Evolutionary conservation across 1,140 invertebrate species (phyloP).

Genomic region (Plutomurus gul): DNA sequence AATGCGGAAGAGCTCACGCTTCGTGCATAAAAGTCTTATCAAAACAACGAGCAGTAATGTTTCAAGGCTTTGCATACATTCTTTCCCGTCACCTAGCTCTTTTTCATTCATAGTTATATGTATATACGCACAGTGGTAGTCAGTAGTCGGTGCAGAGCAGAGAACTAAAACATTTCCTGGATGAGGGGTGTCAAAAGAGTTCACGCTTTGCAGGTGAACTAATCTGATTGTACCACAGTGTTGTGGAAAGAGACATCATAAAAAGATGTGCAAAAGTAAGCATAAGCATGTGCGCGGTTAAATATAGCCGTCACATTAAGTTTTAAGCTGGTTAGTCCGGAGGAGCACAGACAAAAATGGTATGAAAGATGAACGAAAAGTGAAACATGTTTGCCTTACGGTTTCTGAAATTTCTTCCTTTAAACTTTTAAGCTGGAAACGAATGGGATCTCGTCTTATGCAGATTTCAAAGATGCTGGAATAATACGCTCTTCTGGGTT

Average conservation of each 20-base stretch:
- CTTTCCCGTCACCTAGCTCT: too few species aligned
- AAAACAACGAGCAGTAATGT: constrained; percentile 2
- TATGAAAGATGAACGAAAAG: background rate
- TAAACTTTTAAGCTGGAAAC: background rate
- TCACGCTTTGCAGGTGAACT: constrained; percentile 8
- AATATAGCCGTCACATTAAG: constrained; percentile 5
- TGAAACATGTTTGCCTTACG: background rate
- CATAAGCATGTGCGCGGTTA: constrained; percentile 19
- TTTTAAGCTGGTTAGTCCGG: constrained; percentile 4
- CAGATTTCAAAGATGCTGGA: constrained; percentile 5
- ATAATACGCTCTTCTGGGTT: background rate
- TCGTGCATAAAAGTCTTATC: background rate
- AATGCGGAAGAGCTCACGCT: background rate
- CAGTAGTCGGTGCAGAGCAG: too few species aligned
- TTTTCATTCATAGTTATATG: too few species aligned
- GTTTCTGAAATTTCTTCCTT: background rate
- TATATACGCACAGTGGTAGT: too few species aligned
- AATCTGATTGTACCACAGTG: constrained; percentile 24
- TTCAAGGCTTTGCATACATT: background rate
- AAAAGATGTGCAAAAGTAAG: constrained; percentile 21
- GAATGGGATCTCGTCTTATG: background rate
- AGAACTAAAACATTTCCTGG: too few species aligned
- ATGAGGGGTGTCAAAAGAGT: background rate
- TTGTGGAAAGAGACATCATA: constrained; percentile 26
- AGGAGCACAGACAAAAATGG: background rate